A percentile compares a stretch with the other conserved stretches of the same genome.
phyloP scores from a whole-genome alignment of 1,140 invertebrate genomes.

The Drosophila arizonae region DNA sequence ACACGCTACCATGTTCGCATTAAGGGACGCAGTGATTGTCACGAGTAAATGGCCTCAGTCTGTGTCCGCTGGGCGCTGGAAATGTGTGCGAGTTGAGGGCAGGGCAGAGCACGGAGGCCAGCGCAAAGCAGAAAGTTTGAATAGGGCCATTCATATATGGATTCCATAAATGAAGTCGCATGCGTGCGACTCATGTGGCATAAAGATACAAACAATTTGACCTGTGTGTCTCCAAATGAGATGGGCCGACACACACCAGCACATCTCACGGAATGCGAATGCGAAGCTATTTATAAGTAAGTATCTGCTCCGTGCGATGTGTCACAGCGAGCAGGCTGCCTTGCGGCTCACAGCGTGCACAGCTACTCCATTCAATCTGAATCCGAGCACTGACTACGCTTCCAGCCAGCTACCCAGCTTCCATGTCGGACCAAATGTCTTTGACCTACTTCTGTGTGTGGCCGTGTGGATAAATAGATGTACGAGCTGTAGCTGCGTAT shows the following conservation, averaged over 20 bases:
- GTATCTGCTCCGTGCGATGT: constrained; percentile 67
- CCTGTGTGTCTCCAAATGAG: constrained; percentile 41
- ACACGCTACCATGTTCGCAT: constrained; percentile 14
- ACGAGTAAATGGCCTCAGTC: constrained; percentile 1
- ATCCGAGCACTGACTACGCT: background rate
- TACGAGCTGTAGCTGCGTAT: constrained; percentile 25
- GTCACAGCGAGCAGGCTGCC: constrained; percentile 47
- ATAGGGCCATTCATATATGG: constrained; percentile 61
- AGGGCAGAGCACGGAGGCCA: constrained; percentile 8
- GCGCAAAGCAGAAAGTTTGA: constrained; percentile 55
- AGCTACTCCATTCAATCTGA: constrained; percentile 9
- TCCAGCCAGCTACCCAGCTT: constrained; percentile 28
- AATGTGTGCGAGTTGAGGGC: background rate
- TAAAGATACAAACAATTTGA: constrained; percentile 51
- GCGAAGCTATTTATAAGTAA: constrained; percentile 64
- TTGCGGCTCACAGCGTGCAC: background rate
- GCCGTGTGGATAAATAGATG: constrained; percentile 37
- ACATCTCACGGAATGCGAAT: constrained; percentile 14
- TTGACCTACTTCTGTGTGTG: constrained; percentile 59
- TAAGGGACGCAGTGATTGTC: constrained; percentile 8
- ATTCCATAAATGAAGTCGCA: constrained; percentile 62
- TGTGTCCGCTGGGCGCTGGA: background rate
- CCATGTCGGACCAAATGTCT: constrained; percentile 28
- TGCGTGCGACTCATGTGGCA: constrained; percentile 30
- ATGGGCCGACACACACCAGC: constrained; percentile 17